A percentile compares a stretch with the other conserved stretches of the same genome.
phyloP scores from a whole-genome alignment of 2,797 vertebrate species.

The Xenopus petersii region DNA sequence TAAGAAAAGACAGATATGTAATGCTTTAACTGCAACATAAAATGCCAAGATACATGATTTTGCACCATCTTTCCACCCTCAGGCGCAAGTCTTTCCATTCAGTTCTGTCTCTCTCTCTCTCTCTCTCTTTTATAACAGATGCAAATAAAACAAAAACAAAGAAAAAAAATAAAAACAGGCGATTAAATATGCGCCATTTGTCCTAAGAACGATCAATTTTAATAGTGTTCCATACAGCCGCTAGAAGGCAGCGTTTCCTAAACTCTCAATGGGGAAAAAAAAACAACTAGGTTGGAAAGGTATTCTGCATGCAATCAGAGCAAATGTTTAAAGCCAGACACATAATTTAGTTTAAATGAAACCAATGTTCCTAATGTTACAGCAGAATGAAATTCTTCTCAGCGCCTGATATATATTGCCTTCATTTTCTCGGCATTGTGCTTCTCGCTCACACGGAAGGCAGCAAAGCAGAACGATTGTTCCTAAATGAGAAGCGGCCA shows the following conservation, averaged over 20 bases:
- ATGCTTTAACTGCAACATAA: too few relatives aligned
- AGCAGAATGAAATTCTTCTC: constrained; percentile 15
- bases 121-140: not conserved
- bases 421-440: constrained; percentile 3
- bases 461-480: constrained; percentile 36
- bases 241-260: constrained; percentile 38
- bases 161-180: too few relatives aligned
- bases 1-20: too few relatives aligned
- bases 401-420: not conserved
- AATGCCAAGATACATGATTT: too few relatives aligned
- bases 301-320: constrained; percentile 23
- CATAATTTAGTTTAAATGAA: constrained; percentile 22
- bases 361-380: constrained; percentile 12
- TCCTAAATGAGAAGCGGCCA: constrained; percentile 28
- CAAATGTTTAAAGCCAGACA: constrained; percentile 4
- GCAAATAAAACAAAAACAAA: not conserved
- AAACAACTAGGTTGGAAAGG: not conserved
- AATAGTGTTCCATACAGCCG: constrained; percentile 7
- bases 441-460: constrained; percentile 5
- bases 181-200: not conserved
- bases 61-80: too few relatives aligned
- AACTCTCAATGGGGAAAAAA: not conserved
- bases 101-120: not conserved
- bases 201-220: not conserved
- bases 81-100: too few relatives aligned